Percentiles rank a stretch among this genome's conserved stretches.
phyloP scores from a whole-genome alignment of 2,888 invertebrate species.

The Dromius quadrimaculatus region DNA sequence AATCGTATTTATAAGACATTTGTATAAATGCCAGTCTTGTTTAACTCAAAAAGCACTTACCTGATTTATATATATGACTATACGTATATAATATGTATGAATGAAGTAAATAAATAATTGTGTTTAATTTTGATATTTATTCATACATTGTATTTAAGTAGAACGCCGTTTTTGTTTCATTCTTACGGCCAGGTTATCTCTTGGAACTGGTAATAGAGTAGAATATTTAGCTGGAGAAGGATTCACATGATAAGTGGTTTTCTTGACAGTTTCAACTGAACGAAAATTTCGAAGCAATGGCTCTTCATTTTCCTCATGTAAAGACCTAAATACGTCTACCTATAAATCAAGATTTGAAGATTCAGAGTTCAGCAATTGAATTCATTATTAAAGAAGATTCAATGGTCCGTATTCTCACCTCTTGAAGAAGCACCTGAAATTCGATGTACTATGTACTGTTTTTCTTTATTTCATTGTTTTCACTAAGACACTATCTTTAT shows the following conservation, averaged over 20 bases:
- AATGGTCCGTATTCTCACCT: too few relatives aligned
- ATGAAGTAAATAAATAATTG: slow-evolving; percentile 40
- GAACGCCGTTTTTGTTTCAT: slow-evolving; percentile 13
- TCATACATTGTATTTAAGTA: slow-evolving; percentile 24
- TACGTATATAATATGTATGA: slow-evolving; percentile 46
- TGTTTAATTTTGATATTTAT: slow-evolving; percentile 37
- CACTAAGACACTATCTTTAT: too few relatives aligned
- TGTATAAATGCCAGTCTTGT: slow-evolving; percentile 45
- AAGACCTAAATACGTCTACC: slow-evolving; percentile 70
- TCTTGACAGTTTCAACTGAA: slow-evolving; percentile 66
- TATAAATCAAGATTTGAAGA: too few relatives aligned
- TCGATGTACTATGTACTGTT: too few relatives aligned
- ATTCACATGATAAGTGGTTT: slow-evolving; percentile 70
- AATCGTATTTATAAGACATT: slow-evolving; percentile 48
- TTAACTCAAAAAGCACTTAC: slow-evolving; percentile 40
- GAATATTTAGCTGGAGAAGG: slow-evolving; percentile 70
- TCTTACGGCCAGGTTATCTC: background rate
- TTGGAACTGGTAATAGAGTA: slow-evolving; percentile 65
- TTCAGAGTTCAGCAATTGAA: too few relatives aligned
- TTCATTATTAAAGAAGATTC: too few relatives aligned
- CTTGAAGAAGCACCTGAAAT: too few relatives aligned
- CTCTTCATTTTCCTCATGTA: slow-evolving; percentile 66
- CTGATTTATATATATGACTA: slow-evolving; percentile 47
- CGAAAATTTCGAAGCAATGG: slow-evolving; percentile 70
- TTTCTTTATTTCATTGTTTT: too few relatives aligned